A percentile compares a stretch with the other conserved stretches of the same genome.
Evolutionary conservation across 2,797 vertebrate species (phyloP).

Genomic region (Anabas testudineus): DNA sequence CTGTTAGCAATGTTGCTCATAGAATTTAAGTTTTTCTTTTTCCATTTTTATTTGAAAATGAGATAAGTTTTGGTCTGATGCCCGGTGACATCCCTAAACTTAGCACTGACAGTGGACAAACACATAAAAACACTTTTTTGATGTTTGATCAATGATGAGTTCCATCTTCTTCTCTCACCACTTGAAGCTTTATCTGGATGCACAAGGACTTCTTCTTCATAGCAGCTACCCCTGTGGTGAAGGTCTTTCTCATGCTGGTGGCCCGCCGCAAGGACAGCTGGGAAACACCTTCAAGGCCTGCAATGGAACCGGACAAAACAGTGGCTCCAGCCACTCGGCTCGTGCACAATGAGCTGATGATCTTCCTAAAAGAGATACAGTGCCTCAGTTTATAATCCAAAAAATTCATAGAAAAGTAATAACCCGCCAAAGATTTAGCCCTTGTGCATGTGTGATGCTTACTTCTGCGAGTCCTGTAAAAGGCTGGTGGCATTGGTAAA

Average conservation of each 20-base stretch:
- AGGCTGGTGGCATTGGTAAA: slow-evolving; percentile 87
- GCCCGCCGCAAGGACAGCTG: slow-evolving; percentile 92
- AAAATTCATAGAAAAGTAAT: too few relatives aligned
- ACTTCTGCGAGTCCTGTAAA: slow-evolving; percentile 98
- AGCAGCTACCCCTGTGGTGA: slow-evolving; percentile 92
- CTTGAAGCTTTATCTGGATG: slow-evolving; percentile 98
- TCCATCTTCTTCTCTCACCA: slow-evolving; percentile 85
- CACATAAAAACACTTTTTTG: neutral
- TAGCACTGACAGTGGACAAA: slow-evolving; percentile 1
- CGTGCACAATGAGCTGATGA: slow-evolving; percentile 92
- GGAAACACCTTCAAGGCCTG: slow-evolving; percentile 93
- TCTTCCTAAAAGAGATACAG: slow-evolving; percentile 85
- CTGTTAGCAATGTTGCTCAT: neutral
- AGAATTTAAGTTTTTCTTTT: neutral
- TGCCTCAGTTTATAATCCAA: slow-evolving; percentile 4
- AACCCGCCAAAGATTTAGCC: neutral
- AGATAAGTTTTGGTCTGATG: neutral
- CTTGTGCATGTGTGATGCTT: slow-evolving; percentile 54
- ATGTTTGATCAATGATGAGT: slow-evolving; percentile 1
- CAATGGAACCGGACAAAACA: slow-evolving; percentile 92
- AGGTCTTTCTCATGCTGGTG: slow-evolving; percentile 96
- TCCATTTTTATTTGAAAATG: slow-evolving; percentile 8
- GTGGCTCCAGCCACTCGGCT: slow-evolving; percentile 86
- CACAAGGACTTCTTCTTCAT: slow-evolving; percentile 96
- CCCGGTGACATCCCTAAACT: neutral